Evolutionary conservation across 2,888 invertebrate genomes (phyloP).

Genomic region (Ecliptopera silaceata): DNA sequence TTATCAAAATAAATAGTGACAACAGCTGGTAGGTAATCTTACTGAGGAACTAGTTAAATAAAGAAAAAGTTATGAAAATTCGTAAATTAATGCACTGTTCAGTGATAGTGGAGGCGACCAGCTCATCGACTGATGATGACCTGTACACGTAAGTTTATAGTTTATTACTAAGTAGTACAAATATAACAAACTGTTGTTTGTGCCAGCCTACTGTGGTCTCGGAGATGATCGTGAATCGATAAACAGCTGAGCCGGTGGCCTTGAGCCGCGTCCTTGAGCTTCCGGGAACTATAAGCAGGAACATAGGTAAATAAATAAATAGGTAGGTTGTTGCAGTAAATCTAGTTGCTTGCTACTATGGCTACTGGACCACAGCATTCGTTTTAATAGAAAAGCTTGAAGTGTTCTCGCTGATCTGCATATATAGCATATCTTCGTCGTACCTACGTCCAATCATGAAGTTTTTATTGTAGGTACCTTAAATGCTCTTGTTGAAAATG

Average conservation of each 20-base stretch:
- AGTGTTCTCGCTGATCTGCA: too few relatives aligned
- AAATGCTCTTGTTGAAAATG: too few relatives aligned
- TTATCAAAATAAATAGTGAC: not conserved
- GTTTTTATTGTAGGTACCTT: too few relatives aligned
- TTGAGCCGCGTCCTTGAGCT: constrained; percentile 36
- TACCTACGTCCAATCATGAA: too few relatives aligned
- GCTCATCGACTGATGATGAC: constrained; percentile 63
- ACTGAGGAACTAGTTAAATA: not conserved
- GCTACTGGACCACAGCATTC: too few relatives aligned
- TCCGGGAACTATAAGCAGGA: constrained; percentile 13
- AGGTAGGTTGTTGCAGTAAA: not conserved
- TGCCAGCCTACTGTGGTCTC: not conserved
- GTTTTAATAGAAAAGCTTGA: too few relatives aligned
- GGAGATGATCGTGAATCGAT: constrained; percentile 39
- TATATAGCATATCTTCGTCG: too few relatives aligned
- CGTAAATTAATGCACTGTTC: constrained; percentile 56
- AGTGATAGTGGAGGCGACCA: constrained; percentile 61
- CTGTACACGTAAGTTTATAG: constrained; percentile 64
- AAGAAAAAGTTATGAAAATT: constrained; percentile 8
- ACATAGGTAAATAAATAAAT: not conserved
- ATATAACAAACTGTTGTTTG: not conserved
- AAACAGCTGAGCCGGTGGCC: constrained; percentile 48
- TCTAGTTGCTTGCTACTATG: too few relatives aligned
- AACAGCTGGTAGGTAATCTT: not conserved
- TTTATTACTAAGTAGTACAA: not conserved